These are phyloP conservation scores for Lasiurus borealis DNA, from an alignment of 2,113 vertebrate genomes.

Conservation along the genomic window DNA sequence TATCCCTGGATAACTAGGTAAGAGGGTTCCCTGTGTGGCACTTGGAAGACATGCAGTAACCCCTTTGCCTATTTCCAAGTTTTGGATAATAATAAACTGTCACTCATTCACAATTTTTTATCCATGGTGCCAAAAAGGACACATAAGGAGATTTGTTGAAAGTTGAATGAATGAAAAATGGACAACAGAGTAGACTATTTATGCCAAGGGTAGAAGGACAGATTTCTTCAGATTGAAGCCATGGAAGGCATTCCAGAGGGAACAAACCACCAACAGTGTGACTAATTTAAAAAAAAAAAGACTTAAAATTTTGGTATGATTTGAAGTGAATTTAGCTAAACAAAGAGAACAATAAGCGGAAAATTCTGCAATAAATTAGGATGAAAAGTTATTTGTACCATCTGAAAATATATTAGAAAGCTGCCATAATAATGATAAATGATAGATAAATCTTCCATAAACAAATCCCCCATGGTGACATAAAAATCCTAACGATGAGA, in stretches of 20 bases:
- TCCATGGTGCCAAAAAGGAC: not conserved
- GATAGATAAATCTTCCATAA: conserved; percentile 39
- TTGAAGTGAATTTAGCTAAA: conserved; percentile 25
- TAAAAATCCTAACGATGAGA: conserved; percentile 48
- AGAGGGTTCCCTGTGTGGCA: not conserved
- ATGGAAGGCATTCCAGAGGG: conserved; percentile 40
- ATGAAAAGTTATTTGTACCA: conserved; percentile 35
- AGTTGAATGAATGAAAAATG: conserved; percentile 16
- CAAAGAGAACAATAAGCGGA: conserved; percentile 30
- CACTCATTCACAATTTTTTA: not conserved
- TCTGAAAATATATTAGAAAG: conserved; percentile 42
- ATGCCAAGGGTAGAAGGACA: conserved; percentile 5
- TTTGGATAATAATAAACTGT: conserved; percentile 40
- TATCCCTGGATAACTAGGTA: conserved; percentile 23
- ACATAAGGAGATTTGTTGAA: conserved; percentile 10
- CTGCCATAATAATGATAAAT: conserved; percentile 22
- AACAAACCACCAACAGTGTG: not conserved
- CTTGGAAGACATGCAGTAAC: not conserved
- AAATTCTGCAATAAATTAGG: conserved; percentile 28
- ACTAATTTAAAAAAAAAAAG: conserved; percentile 15
- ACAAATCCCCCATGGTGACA: not conserved
- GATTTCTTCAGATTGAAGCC: conserved; percentile 18
- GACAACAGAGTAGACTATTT: conserved; percentile 18
- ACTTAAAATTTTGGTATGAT: conserved; percentile 32
- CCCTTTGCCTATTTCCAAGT: not conserved